Base-by-base conservation (phyloP, 1,140 invertebrate genomes). In the Drosophila tristis region DNA sequence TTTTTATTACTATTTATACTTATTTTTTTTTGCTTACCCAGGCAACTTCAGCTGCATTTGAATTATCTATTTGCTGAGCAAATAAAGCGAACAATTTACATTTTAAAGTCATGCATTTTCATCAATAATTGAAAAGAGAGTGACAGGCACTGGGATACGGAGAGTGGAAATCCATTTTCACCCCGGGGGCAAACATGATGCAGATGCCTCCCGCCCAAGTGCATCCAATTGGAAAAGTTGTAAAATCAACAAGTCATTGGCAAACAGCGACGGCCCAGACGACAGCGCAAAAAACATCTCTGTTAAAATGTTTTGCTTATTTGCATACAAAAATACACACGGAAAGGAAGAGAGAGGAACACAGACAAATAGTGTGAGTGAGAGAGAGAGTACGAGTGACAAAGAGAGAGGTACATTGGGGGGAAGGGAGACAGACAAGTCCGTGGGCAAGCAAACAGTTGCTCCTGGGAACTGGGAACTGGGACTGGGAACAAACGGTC, bases 161-260 rank as follows among this genome's bases (percentile, higher is more conserved):
- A 49, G 26, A 60, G 31, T 56, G 45, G 54, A 65, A 74, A 75
- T 74, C 60, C 58, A 44, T 74, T 71, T 71, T 35, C 62, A n/a
- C 8, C 23, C 45, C 25, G 15, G 45, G 56, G 44, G 25, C 66
- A 72, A 75, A 67, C 60, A 76, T 50, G 61, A 47, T 9, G 35
- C 45, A 53, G 25, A 50, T n/a, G n/a, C 53, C 62, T 26, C 43
- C 29, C 74, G 49, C 62, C 54, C 39, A 26, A 70, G 73, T 50
- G 57, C 68, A 73, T 77, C 82, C 84, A 84, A 89, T 84, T 82
- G 84, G 68, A 76, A 87, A 89, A 89, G 75, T 89, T 89, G 67
- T 87, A 87, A 87, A 89, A 87, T 87, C 84, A 87, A 87, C 84
- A 87, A 87, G 82, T 87, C 82, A 87, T 82, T 79, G 79, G 79